Evolutionary conservation across 2,113 vertebrate species (phyloP), one percentile per base, ranked within the genome.

Genomic region (Myrmecobius fasciatus): DNA sequence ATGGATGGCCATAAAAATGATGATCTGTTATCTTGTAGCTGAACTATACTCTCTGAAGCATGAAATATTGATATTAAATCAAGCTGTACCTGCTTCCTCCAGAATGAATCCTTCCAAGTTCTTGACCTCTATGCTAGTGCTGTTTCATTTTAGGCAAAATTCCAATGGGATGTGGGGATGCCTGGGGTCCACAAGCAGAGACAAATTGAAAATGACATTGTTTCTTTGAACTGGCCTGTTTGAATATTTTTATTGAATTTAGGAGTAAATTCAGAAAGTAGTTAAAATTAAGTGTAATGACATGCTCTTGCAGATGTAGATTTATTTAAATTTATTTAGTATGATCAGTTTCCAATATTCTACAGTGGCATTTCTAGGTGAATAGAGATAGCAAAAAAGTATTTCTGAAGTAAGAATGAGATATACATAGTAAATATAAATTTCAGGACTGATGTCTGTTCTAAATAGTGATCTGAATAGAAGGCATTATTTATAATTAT

Each of bases 41-140:
- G 97, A 98, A 98, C 96, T 98, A 96, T 95, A 98, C 94, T 98
- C 98, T 98, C 98, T 97, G 98, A 98, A 96, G 96, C 96, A 98
- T 98, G 98, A 98, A 98, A 98, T 98, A 98, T 95, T 95, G 22
- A 97, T 98, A 98, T 98, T 98, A 98, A 98, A 98, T 98, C 98
- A 99, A 98, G 98, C 97, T 98, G 98, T 98, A 98, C 97, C 97
- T 98, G 97, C 96, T 98, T 98, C 97, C 1, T 46, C 92, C 95
- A 95, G 97, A 98, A 98, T 95, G 94, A 98, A 93, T 97, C 97
- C 92, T 98, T 98, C 97, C 96, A 98, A 98, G 97, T 97, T 98
- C 97, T 97, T 98, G 97, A 99, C 98, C 98, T 97, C 97, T 98
- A 25, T 98, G 98, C 98, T 97, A 97, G 94, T 96, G 96, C 97